Evolutionary conservation across 2,113 vertebrate genomes (phyloP).

Genomic region (Rhodinocichla rosea): DNA sequence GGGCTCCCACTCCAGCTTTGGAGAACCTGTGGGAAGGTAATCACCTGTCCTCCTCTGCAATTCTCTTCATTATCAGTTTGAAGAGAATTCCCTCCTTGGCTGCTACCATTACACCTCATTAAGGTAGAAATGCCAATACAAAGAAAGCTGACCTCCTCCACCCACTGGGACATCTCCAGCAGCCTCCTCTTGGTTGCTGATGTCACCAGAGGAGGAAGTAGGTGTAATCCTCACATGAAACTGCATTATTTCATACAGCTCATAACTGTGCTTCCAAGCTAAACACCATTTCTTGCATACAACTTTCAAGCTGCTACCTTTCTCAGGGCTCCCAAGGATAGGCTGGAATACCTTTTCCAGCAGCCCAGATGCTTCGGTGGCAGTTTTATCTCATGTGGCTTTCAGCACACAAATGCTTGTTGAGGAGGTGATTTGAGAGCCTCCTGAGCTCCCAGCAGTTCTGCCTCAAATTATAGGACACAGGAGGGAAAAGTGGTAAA

Average conservation of each 20-base stretch:
- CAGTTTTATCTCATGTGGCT: neutral
- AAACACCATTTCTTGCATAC: neutral
- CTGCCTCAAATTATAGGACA: neutral
- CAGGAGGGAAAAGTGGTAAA: neutral
- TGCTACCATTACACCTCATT: neutral
- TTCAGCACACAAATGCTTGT: neutral
- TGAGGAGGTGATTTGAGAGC: neutral
- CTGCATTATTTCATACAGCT: neutral
- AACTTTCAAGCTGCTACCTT: neutral
- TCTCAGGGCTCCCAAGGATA: neutral
- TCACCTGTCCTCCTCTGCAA: neutral
- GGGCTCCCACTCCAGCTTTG: neutral
- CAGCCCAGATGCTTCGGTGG: neutral
- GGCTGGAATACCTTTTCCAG: constrained; percentile 11
- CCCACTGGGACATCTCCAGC: neutral
- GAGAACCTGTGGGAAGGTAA: neutral
- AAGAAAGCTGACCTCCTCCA: neutral
- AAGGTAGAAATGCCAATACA: neutral
- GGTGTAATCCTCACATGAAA: neutral
- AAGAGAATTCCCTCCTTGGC: neutral
- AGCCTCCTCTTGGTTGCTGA: neutral
- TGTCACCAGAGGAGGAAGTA: neutral
- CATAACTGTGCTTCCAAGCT: neutral
- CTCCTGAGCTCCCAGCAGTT: neutral
- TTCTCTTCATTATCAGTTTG: neutral